Percentiles rank a stretch among this genome's conserved stretches.
These are phyloP conservation scores for Netelia inedita DNA, from an alignment of 2,888 invertebrate species.

Conservation along the genomic window DNA sequence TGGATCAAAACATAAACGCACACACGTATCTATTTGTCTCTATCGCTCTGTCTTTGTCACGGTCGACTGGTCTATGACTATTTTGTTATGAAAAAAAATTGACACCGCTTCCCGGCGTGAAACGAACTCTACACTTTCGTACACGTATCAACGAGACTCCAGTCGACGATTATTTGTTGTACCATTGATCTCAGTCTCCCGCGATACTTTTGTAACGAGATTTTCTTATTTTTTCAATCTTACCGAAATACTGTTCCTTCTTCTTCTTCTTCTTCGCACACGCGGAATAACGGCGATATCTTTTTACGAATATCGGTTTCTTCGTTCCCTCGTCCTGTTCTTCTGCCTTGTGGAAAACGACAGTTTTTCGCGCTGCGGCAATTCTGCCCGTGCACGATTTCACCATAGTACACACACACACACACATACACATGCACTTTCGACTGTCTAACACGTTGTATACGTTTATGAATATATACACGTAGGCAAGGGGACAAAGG, in stretches of 20 bases:
- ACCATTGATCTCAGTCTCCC: background rate
- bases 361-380: background rate
- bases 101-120: constrained; percentile 27
- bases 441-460: background rate
- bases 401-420: background rate
- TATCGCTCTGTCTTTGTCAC: background rate
- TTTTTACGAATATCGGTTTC: background rate
- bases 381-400: background rate
- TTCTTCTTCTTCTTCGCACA: background rate
- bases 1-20: constrained; percentile 7
- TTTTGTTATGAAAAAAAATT: background rate
- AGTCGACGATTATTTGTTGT: background rate
- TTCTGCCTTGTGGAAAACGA: background rate
- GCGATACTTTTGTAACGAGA: background rate
- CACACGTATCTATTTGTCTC: background rate
- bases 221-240: background rate
- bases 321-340: background rate
- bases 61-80: background rate
- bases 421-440: background rate
- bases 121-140: constrained; percentile 1
- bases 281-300: background rate
- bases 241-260: background rate
- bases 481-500: constrained; percentile 11
- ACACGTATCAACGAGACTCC: background rate
- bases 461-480: background rate